phyloP scores from a whole-genome alignment of 1,140 invertebrate species.

The Formica exsecta region DNA sequence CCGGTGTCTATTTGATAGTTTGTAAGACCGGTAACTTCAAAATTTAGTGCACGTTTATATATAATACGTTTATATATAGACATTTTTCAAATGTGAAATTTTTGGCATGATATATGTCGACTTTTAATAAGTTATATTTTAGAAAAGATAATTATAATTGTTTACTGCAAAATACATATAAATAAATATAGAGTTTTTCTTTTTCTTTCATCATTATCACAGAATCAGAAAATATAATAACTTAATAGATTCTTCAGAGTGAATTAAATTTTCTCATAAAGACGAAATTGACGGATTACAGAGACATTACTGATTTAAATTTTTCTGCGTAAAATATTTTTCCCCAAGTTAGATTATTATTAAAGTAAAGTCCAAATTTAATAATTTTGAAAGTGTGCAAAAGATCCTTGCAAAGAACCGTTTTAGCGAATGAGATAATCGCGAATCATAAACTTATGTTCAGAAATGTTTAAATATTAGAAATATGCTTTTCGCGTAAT shows the following conservation, averaged over 20 bases:
- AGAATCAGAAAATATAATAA: too few relatives aligned
- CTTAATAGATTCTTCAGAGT: too few relatives aligned
- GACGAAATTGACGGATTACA: neutral
- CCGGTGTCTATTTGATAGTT: neutral
- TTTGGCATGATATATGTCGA: neutral
- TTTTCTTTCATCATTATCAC: too few relatives aligned
- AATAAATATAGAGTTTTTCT: neutral
- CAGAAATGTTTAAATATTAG: neutral
- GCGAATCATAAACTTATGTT: constrained; percentile 21
- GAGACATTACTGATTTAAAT: neutral
- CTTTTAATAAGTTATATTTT: neutral
- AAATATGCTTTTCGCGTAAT: neutral
- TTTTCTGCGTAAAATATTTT: neutral
- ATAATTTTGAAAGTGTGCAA: neutral
- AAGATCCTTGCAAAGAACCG: neutral
- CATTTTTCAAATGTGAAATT: neutral
- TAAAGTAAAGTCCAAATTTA: neutral
- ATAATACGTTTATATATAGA: neutral
- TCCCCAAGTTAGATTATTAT: neutral
- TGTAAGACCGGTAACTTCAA: neutral
- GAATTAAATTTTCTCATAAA: neutral
- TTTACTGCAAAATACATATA: neutral
- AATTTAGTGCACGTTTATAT: neutral
- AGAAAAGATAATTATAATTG: constrained; percentile 1
- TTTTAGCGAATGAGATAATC: neutral